Evolutionary conservation across 2,888 invertebrate species (phyloP), one percentile per base, ranked within the genome.

Genomic region (Tryphoninae sp.): DNA sequence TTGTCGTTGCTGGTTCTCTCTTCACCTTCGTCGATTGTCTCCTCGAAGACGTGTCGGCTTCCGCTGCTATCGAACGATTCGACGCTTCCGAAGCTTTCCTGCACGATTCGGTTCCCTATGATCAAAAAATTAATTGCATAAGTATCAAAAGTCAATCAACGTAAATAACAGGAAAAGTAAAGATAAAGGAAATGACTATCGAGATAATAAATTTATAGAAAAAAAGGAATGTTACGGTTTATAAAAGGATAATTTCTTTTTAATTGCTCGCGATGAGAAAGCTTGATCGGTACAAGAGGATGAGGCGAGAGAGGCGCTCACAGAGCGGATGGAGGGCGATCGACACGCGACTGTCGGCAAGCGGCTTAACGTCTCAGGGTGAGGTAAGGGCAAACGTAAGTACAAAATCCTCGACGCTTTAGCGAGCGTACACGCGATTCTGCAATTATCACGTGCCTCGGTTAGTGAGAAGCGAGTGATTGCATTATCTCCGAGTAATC

Each of bases 1-100:
- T 87, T 7, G 89, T 85, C 16, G 90, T 91, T 2, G 91, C 92
- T 11, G 93, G 92, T 85, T 93, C 93, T 76, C 93, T 90, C 84
- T 93, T 93, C 8, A 93, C 92, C 83, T 92, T 92, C 42, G 90
- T 89, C 40, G 91, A 91, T 13, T 87, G 87, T 77, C 91, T 86
- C 42, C 91, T 88, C 62, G 90, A 89, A 0, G 92, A 92, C 1
- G 92, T 92, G 82, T 92, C 92, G 1, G 92, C 92, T 79, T 92
- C 92, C 3, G 92, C 92, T 2, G 91, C 88, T 61, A 92, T 89
- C 65, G 92, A 92, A 72, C 91, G 88, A 81, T 86, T 89, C 64
- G 90, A 90, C 22, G 81, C 82, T 69, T 92, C 92, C 9, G 90
- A 90, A 2, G 89, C 86, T 81, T 91, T 91, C 80, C 92, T 90